A percentile compares a stretch with the other conserved stretches of the same genome.
Evolutionary conservation across 2,113 vertebrate species (phyloP).

Genomic region (Daboia siamensis): DNA sequence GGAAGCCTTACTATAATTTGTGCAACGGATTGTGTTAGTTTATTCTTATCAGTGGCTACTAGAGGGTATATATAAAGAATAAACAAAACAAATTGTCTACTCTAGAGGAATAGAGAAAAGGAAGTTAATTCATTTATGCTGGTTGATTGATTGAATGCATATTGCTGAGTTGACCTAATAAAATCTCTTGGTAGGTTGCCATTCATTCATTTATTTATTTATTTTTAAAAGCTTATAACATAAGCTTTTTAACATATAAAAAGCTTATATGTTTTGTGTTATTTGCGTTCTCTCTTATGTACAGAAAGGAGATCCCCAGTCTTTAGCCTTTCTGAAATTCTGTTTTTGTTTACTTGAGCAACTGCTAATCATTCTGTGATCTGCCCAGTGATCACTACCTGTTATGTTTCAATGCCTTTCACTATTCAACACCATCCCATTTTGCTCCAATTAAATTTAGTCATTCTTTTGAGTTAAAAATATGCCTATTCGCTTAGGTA

Average conservation of each 20-base stretch:
- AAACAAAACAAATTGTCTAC: neutral
- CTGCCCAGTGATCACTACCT: neutral
- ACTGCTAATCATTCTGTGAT: neutral
- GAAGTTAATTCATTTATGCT: neutral
- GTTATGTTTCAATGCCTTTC: neutral
- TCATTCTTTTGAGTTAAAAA: neutral
- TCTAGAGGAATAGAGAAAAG: neutral
- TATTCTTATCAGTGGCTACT: neutral
- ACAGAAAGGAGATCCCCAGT: neutral
- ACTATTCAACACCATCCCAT: neutral
- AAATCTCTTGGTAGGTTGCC: neutral
- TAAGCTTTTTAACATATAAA: no score
- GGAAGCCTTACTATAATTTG: neutral
- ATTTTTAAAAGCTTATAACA: neutral
- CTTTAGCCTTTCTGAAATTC: neutral
- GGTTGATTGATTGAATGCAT: neutral
- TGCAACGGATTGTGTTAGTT: neutral
- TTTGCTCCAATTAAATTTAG: neutral
- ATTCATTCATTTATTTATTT: neutral
- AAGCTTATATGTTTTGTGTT: neutral
- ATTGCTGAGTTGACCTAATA: neutral
- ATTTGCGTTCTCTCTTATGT: neutral
- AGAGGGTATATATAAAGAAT: slow-evolving; percentile 1
- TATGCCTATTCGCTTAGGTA: neutral
- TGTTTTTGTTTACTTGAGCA: neutral